Evolutionary conservation across 1,140 invertebrate species (phyloP), one percentile per base, ranked within the genome.

Genomic region (Magallana gigas): DNA sequence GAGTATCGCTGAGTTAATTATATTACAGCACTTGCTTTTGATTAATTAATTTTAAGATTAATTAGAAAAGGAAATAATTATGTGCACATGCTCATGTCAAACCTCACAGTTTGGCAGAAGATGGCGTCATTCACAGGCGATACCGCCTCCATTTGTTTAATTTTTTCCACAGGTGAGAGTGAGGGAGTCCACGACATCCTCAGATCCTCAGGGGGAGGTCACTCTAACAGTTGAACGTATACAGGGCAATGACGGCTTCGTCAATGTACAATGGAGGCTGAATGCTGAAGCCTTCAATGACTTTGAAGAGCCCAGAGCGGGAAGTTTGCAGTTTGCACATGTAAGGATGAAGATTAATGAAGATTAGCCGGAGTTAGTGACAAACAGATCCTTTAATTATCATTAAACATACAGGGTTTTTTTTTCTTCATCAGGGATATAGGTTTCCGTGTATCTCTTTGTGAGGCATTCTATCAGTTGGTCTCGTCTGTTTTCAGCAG

Each of bases 241-340:
- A 8, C 91, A 92, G 71, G 93, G 93, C 57, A 88, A 86, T 59
- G 90, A 93, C 57, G 94, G 94, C 5, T 60, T 91, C 8, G 94
- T 94, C 36, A 91, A 91, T 86, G 91, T 94, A 12, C 89, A 91
- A 48, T 94, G 94, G 94, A 89, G 93, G 60, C 90, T 94, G 1
- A 92, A 91, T 86, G 93, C 91, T n/a, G 92, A 93, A 59, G 94
- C 93, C 18, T 87, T 87, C 7, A 85, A 91, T 88, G 94, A 94
- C 81, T 94, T 94, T 85, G 57, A 91, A 57, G 90, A 91, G 36
- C 94, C 94, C 23, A 85, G 89, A 57, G 62, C 91, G 59, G 93
- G 92, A 18, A 90, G 57, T 48, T 8, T 94, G 5, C 89, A 84
- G 16, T 94, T 94, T 90, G 76, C 58, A 12, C 88, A 91, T 88